These are phyloP conservation scores for Corvus cornix DNA, from an alignment of 2,113 vertebrate genomes.

Conservation along the genomic window DNA sequence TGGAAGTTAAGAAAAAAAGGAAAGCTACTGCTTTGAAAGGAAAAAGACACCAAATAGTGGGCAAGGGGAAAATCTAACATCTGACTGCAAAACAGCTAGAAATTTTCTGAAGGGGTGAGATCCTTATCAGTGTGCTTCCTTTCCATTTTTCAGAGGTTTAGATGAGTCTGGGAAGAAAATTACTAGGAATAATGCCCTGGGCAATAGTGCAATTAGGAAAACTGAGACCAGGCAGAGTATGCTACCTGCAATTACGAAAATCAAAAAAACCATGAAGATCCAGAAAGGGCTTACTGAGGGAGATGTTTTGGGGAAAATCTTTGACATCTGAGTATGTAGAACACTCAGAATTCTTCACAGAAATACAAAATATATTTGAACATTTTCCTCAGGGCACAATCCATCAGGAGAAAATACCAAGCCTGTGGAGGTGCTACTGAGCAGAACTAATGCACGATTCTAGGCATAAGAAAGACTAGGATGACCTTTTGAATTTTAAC, in stretches of 20 bases:
- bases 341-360: not conserved
- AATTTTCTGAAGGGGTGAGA: not conserved
- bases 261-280: rapidly evolving
- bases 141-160: not conserved
- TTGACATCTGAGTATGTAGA: not conserved
- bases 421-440: not conserved
- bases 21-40: not conserved
- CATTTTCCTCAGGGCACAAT: not conserved
- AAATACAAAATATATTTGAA: not conserved
- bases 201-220: not conserved
- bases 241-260: not conserved
- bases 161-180: not conserved
- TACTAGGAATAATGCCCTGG: not conserved
- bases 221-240: not conserved
- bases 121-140: not conserved
- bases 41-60: not conserved
- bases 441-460: not conserved
- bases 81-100: not conserved
- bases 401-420: not conserved
- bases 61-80: not conserved
- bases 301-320: not conserved
- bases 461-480: not conserved
- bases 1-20: not conserved
- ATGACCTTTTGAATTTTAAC: not conserved
- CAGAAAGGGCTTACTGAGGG: not conserved